Evolutionary conservation across 2,113 vertebrate species (phyloP).

Genomic region (Hypanus sabinus): DNA sequence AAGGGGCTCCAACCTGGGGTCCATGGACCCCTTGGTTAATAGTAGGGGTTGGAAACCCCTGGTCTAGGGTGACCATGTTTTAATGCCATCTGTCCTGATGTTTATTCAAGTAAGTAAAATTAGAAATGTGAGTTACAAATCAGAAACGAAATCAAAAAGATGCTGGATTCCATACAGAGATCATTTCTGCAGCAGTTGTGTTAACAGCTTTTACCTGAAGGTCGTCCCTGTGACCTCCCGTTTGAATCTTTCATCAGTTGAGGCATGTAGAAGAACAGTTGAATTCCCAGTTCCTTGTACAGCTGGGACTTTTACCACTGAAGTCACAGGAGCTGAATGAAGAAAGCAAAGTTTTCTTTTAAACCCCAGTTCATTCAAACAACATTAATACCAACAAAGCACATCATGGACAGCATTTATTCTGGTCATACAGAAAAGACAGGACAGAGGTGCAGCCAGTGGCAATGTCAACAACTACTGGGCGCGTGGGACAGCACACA

Average conservation of each 20-base stretch:
- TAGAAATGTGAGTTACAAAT: background rate
- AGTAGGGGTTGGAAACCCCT: no score
- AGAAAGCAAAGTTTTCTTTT: background rate
- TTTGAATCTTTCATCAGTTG: conserved; percentile 63
- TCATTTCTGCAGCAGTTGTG: background rate
- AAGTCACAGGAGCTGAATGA: conserved; percentile 54
- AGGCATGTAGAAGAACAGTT: conserved; percentile 52
- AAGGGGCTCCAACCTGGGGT: no score
- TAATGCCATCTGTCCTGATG: no score
- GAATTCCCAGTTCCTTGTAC: conserved; percentile 70
- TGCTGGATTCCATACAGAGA: background rate
- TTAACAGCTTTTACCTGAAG: conserved; percentile 64
- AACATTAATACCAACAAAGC: no score
- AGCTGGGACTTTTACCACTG: conserved; percentile 64
- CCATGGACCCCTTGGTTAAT: no score
- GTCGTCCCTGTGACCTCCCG: conserved; percentile 62
- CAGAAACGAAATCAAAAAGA: background rate
- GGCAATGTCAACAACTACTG: no score
- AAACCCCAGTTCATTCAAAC: background rate
- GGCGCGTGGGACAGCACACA: no score
- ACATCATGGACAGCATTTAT: no score
- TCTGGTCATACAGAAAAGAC: no score
- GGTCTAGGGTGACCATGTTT: no score
- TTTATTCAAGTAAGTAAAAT: no score
- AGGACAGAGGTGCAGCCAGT: no score